Percentiles rank a stretch among this genome's conserved stretches.
Conservation (phyloP, 2,888 invertebrate species). For the Troides oblongomaculatus region DNA sequence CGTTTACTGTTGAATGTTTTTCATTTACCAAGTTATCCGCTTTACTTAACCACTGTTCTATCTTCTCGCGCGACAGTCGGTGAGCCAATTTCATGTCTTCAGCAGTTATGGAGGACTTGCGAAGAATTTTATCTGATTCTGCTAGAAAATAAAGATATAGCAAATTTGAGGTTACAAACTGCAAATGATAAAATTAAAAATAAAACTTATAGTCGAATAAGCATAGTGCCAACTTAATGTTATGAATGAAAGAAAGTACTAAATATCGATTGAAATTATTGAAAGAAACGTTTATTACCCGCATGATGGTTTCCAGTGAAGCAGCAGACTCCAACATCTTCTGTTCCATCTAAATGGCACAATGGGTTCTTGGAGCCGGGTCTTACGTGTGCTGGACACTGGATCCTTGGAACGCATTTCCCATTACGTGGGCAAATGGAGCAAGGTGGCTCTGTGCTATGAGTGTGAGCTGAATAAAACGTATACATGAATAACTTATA, state of each 20-base stretch:
- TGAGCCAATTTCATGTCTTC: conserved; percentile 55
- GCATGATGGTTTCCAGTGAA: conserved; percentile 82
- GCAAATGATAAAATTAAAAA: too few relatives aligned
- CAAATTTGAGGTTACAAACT: too few relatives aligned
- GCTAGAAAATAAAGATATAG: conserved; percentile 41
- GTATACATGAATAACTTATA: too few relatives aligned
- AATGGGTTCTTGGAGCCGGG: conserved; percentile 59
- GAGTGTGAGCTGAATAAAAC: conserved; percentile 43
- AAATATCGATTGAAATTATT: too few relatives aligned
- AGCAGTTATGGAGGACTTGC: conserved; percentile 39
- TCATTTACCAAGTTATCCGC: conserved; percentile 44
- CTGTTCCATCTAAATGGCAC: conserved; percentile 71
- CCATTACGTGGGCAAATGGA: conserved; percentile 70
- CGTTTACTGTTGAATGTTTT: conserved; percentile 42
- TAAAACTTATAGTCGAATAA: too few relatives aligned
- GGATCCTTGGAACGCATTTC: conserved; percentile 81
- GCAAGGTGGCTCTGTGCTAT: conserved; percentile 52
- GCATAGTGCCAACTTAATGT: too few relatives aligned
- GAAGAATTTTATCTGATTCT: conserved; percentile 50
- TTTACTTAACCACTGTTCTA: conserved; percentile 46
- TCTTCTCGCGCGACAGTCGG: conserved; percentile 47
- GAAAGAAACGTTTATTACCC: conserved; percentile 41
- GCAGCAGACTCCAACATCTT: conserved; percentile 81
- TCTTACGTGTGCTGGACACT: conserved; percentile 83
- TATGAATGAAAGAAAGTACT: too few relatives aligned